These are phyloP conservation scores for Cerastis leucographa DNA, from an alignment of 2,888 invertebrate genomes.

Conservation along the genomic window DNA sequence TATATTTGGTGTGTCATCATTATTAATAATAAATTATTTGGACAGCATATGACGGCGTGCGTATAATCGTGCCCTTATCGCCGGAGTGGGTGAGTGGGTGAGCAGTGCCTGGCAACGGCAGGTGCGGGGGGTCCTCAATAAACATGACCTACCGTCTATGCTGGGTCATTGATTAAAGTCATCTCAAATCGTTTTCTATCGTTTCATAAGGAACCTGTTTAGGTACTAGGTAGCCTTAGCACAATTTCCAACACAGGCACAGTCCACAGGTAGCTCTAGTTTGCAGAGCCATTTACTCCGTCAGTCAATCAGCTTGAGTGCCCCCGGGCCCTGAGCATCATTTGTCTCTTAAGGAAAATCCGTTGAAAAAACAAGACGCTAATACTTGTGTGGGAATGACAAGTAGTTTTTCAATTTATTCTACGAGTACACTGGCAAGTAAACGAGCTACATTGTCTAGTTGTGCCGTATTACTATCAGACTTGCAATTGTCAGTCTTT, in stretches of 20 bases:
- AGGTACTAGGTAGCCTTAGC: neutral
- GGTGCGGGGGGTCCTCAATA: neutral
- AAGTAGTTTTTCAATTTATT: slow-evolving; percentile 21
- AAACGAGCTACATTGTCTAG: slow-evolving; percentile 8
- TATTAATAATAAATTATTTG: slow-evolving; percentile 53
- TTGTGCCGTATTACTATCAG: neutral
- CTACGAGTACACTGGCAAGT: neutral
- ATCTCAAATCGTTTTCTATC: neutral
- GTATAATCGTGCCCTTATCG: slow-evolving; percentile 48
- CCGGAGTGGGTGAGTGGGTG: slow-evolving; percentile 4
- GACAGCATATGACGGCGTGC: slow-evolving; percentile 53
- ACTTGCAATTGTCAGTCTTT: too few relatives aligned
- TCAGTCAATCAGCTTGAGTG: slow-evolving; percentile 18
- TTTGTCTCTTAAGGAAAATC: slow-evolving; percentile 16
- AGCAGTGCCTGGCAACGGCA: neutral
- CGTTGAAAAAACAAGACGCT: slow-evolving; percentile 18
- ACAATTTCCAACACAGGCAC: neutral
- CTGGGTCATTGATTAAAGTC: neutral
- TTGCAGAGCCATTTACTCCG: neutral
- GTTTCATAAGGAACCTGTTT: neutral
- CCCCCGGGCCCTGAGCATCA: neutral
- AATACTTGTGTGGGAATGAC: slow-evolving; percentile 8
- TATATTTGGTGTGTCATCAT: slow-evolving; percentile 39
- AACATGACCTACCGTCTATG: neutral
- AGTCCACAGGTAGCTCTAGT: neutral